Evolutionary conservation across 2,888 invertebrate genomes (phyloP).

Genomic region (Agonopterix heracliana): DNA sequence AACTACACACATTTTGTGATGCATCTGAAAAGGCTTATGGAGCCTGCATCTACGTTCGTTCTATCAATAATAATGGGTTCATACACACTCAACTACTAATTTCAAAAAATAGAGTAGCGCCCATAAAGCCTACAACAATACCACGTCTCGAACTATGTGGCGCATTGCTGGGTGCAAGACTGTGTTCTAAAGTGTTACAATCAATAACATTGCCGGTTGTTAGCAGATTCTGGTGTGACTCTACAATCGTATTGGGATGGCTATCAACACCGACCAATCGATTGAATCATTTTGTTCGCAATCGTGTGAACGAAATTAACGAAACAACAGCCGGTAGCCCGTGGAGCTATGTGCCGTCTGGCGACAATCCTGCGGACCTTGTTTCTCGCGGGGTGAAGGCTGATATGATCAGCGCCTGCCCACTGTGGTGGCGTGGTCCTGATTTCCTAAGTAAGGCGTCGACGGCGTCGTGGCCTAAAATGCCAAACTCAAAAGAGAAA

Average conservation of each 20-base stretch:
- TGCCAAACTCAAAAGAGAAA: background rate
- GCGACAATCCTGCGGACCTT: background rate
- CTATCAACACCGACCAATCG: background rate
- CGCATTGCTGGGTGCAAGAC: constrained; percentile 1
- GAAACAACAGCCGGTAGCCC: background rate
- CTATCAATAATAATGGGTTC: background rate
- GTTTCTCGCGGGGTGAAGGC: background rate
- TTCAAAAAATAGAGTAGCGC: background rate
- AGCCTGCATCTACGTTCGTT: background rate
- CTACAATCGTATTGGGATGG: constrained; percentile 1
- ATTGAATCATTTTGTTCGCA: background rate
- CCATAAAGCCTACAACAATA: constrained; percentile 1
- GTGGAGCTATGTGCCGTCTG: background rate
- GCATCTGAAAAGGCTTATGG: background rate
- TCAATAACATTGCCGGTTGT: background rate
- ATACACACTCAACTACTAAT: background rate
- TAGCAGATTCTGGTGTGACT: background rate
- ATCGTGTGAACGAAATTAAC: background rate
- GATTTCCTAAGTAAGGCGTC: background rate
- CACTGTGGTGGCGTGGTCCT: background rate
- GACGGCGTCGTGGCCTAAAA: background rate
- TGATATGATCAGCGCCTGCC: background rate
- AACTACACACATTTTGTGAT: background rate
- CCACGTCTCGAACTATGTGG: background rate
- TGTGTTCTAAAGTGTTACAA: background rate